Percentiles rank a stretch among this genome's conserved stretches.
Conservation (phyloP, 1,140 invertebrate genomes). For the Cyrtorhinus lividipennis region DNA sequence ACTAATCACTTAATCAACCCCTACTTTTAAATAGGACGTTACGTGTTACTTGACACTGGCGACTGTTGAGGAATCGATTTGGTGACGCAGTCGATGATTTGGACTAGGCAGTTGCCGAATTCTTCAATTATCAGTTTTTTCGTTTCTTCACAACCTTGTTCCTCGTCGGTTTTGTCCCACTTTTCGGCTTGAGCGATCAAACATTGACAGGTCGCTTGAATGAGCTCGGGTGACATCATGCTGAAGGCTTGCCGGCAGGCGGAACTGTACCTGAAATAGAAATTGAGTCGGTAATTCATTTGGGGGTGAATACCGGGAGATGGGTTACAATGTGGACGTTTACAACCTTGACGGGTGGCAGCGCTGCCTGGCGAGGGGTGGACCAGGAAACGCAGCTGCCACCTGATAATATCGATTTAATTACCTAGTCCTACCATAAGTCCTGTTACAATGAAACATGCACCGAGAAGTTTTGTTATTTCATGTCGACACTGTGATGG, state of each 20-base stretch:
- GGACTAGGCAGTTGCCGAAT: slow-evolving; percentile 82
- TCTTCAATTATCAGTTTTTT: slow-evolving; percentile 81
- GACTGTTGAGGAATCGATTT: slow-evolving; percentile 27
- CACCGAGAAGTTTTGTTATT: too few species aligned
- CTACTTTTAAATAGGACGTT: too few species aligned
- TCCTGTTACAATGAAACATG: too few species aligned
- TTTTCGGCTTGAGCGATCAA: slow-evolving; percentile 81
- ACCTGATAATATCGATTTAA: too few species aligned
- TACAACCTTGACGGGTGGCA: not conserved
- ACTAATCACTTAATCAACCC: too few species aligned
- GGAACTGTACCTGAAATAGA: not conserved
- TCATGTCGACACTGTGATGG: too few species aligned
- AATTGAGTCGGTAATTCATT: not conserved
- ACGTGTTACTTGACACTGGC: too few species aligned
- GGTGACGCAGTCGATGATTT: slow-evolving; percentile 70
- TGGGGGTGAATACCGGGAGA: too few species aligned
- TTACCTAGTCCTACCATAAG: too few species aligned
- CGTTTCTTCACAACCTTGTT: slow-evolving; percentile 43
- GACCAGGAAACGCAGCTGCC: too few species aligned
- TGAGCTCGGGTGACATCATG: slow-evolving; percentile 82
- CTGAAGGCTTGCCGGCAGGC: slow-evolving; percentile 52
- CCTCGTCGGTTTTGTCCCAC: slow-evolving; percentile 37
- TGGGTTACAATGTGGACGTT: too few species aligned
- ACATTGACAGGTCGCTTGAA: slow-evolving; percentile 91
- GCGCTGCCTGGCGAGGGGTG: not conserved